These are phyloP conservation scores for Dipus sagitta DNA, from an alignment of 2,797 vertebrate genomes.

Conservation along the genomic window DNA sequence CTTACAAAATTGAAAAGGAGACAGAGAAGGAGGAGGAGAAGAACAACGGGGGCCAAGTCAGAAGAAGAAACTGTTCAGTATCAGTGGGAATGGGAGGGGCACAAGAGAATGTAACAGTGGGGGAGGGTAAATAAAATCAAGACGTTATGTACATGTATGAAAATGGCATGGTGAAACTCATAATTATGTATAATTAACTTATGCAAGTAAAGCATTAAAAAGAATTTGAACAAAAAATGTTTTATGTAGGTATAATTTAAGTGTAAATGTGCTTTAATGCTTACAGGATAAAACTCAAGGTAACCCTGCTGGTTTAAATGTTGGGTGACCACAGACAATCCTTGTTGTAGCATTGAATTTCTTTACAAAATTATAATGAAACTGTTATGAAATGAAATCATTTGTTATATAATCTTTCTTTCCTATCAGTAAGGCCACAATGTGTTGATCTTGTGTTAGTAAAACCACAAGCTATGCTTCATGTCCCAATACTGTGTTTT, in stretches of 20 bases:
- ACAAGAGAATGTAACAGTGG: too few relatives aligned
- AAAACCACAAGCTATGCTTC: conserved; percentile 11
- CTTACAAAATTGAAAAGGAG: too few relatives aligned
- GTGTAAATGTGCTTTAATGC: neutral
- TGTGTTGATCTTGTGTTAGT: conserved; percentile 14
- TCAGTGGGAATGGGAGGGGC: too few relatives aligned
- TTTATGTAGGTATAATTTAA: conserved; percentile 19
- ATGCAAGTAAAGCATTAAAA: too few relatives aligned
- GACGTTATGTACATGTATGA: too few relatives aligned
- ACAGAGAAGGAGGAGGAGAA: too few relatives aligned
- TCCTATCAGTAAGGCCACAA: neutral
- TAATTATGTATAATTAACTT: too few relatives aligned
- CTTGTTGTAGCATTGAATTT: neutral
- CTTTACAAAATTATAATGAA: neutral
- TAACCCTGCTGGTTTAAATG: neutral
- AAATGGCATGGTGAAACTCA: too few relatives aligned
- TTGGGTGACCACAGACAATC: neutral
- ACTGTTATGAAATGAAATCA: neutral
- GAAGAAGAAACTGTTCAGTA: too few relatives aligned
- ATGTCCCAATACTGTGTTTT: neutral
- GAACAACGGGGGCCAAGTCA: too few relatives aligned
- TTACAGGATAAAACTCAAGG: conserved; percentile 1
- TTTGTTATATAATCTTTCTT: conserved; percentile 28
- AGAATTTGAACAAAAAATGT: neutral
- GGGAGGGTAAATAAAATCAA: too few relatives aligned